Conservation (phyloP, 2,888 invertebrate genomes). For the Polymixis flavicincta region DNA sequence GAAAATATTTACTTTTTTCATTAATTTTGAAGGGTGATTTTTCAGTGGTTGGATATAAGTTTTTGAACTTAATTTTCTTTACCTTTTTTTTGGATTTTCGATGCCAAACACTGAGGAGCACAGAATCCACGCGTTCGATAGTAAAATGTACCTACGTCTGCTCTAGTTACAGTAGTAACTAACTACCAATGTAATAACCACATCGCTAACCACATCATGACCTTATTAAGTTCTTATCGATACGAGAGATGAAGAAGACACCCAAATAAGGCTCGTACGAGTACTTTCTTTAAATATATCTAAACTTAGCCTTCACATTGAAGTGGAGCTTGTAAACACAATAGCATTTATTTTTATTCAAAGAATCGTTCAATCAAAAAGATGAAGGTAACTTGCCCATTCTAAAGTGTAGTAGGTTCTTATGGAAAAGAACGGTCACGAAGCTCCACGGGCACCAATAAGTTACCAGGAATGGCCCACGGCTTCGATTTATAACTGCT, state of each 20-base stretch:
- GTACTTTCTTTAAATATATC: not conserved
- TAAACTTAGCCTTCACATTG: not conserved
- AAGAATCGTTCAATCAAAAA: too few relatives aligned
- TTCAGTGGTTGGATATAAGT: too few relatives aligned
- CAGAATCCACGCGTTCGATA: too few relatives aligned
- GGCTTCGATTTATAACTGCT: conserved; percentile 19
- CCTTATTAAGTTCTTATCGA: not conserved
- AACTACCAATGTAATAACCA: not conserved
- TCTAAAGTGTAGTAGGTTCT: too few relatives aligned
- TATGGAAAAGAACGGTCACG: not conserved
- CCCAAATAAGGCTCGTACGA: not conserved
- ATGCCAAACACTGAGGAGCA: not conserved
- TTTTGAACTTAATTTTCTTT: too few relatives aligned
- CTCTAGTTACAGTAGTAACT: too few relatives aligned
- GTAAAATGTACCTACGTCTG: too few relatives aligned
- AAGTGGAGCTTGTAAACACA: too few relatives aligned
- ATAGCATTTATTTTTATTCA: too few relatives aligned
- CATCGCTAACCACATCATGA: not conserved
- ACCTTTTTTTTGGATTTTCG: too few relatives aligned
- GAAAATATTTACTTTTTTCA: too few relatives aligned
- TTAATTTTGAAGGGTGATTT: too few relatives aligned
- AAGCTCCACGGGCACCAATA: not conserved
- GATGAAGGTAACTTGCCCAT: not conserved
- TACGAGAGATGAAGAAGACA: not conserved
- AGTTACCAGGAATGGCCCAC: conserved; percentile 3